A percentile compares a stretch with the other conserved stretches of the same genome.
These are phyloP conservation scores for Sicus ferrugineus DNA, from an alignment of 2,888 invertebrate genomes.

Conservation along the genomic window DNA sequence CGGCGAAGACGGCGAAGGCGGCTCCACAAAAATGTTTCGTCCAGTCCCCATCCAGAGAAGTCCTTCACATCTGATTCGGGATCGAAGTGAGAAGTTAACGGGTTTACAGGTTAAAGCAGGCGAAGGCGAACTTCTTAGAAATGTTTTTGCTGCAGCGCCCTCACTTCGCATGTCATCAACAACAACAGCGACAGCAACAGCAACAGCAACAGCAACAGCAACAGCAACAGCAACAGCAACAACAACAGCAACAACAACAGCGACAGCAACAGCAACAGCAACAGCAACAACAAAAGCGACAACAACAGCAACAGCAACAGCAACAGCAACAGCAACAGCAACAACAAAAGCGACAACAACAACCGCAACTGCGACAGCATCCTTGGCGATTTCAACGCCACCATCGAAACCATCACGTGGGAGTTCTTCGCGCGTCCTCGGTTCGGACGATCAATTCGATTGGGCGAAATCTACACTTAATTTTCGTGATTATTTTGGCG, in stretches of 20 bases:
- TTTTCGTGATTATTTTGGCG: conserved; percentile 61
- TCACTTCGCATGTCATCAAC: conserved; percentile 21
- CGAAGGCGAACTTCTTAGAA: conserved; percentile 39
- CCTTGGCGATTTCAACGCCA: conserved; percentile 17
- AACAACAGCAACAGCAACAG: conserved; percentile 23
- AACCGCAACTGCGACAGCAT: conserved; percentile 29
- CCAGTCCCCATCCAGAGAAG: conserved; percentile 39
- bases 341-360: too few species aligned
- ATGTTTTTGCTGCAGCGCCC: conserved; percentile 46
- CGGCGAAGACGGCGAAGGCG: conserved; percentile 40
- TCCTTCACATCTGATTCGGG: conserved; percentile 37
- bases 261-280: conserved; percentile 18
- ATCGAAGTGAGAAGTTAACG: conserved; percentile 39
- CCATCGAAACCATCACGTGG: conserved; percentile 12
- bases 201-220: conserved; percentile 15
- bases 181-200: conserved; percentile 30
- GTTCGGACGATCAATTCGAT: conserved; percentile 31
- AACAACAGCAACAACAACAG: conserved; percentile 27
- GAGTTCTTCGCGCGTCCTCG: conserved; percentile 18
- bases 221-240: conserved; percentile 20
- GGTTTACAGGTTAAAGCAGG: conserved; percentile 44
- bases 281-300: conserved; percentile 20
- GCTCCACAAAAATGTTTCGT: conserved; percentile 45
- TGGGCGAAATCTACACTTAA: conserved; percentile 55
- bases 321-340: conserved; percentile 16